These are phyloP conservation scores for Machaerirhynchus nigripectus DNA, from an alignment of 2,113 vertebrate species.

Conservation along the genomic window DNA sequence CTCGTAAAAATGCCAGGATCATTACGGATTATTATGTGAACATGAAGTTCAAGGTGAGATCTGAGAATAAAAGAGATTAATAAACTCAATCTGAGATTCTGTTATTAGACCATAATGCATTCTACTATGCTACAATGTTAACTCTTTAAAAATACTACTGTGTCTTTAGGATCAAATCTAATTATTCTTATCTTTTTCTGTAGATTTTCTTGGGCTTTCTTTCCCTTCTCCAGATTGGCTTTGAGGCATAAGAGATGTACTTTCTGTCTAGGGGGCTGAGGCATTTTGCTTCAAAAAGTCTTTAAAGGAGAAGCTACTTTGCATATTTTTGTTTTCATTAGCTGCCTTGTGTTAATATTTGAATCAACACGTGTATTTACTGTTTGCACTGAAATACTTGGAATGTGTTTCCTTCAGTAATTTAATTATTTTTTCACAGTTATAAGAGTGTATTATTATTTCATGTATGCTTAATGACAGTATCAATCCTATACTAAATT, in stretches of 20 bases:
- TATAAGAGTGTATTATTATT: neutral
- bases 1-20: constrained; percentile 82
- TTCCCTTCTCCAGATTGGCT: neutral
- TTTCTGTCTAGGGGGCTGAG: neutral
- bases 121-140: neutral
- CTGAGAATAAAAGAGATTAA: neutral
- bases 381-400: neutral
- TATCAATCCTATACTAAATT: neutral
- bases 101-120: neutral
- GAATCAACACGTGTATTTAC: neutral
- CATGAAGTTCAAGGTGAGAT: constrained; percentile 85
- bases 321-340: neutral
- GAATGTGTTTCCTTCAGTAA: neutral
- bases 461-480: neutral
- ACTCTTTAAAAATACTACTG: neutral
- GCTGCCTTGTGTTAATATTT: neutral
- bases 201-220: neutral
- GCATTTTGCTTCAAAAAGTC: neutral
- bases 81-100: neutral
- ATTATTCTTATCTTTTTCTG: neutral
- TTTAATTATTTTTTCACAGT: neutral
- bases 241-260: neutral
- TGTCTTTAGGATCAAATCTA: neutral
- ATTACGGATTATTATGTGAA: constrained; percentile 89
- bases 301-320: neutral